Evolutionary conservation across 2,888 invertebrate species (phyloP).

Genomic region (Xestoiulus laeticollis): DNA sequence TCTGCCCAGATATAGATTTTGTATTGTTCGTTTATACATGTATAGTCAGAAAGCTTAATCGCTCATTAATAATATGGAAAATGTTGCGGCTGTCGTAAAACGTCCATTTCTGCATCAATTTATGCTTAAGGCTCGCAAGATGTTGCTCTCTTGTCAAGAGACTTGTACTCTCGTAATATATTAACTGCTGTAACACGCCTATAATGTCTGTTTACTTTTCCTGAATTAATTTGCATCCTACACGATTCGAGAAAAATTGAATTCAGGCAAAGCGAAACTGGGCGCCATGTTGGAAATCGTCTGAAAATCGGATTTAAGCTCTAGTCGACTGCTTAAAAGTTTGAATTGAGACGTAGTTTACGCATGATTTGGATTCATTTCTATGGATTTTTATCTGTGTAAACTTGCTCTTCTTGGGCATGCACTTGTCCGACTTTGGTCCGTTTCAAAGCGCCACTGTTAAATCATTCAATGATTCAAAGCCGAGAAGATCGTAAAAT

Average conservation of each 20-base stretch:
- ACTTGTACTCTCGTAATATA: background rate
- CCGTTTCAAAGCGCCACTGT: background rate
- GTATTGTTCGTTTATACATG: no score
- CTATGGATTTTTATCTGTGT: background rate
- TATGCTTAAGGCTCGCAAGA: background rate
- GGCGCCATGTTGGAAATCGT: background rate
- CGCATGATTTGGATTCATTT: background rate
- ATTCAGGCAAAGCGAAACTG: background rate
- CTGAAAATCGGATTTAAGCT: background rate
- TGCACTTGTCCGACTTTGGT: background rate
- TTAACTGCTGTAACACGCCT: constrained; percentile 14
- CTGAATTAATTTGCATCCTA: constrained; percentile 22
- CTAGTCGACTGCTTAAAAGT: background rate
- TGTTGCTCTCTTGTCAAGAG: background rate
- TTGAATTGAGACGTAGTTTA: background rate
- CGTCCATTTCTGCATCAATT: background rate
- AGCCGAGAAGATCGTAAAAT: background rate
- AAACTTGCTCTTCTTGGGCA: background rate
- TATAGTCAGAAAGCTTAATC: background rate
- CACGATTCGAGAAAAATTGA: no score
- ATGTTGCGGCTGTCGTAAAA: background rate
- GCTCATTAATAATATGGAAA: background rate
- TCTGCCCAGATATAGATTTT: background rate
- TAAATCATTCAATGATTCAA: background rate
- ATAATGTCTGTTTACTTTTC: constrained; percentile 7